Conservation (phyloP, 2,888 invertebrate genomes). For the Lissonota sp. region DNA sequence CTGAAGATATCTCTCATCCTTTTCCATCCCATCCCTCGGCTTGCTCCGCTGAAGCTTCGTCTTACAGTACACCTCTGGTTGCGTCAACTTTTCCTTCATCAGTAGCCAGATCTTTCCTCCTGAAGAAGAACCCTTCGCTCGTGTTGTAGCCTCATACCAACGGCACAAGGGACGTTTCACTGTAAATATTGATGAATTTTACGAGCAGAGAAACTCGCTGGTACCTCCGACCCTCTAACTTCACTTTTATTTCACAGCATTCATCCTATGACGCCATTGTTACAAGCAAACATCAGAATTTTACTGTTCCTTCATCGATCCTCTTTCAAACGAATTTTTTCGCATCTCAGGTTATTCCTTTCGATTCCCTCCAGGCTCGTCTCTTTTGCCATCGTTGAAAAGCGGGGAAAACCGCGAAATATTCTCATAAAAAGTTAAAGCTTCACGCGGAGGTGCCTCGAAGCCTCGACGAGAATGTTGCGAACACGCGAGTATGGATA, state of each 20-base stretch:
- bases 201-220: not conserved
- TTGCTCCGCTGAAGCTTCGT: conserved; percentile 50
- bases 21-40: conserved; percentile 61
- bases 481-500: conserved; percentile 14
- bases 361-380: not conserved
- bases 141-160: not conserved
- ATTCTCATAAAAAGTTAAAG: conserved; percentile 53
- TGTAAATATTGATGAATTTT: not conserved
- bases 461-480: conserved; percentile 36
- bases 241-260: too few species aligned
- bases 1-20: conserved; percentile 56
- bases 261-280: too few species aligned
- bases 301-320: too few species aligned
- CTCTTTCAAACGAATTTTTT: too few species aligned
- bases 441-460: conserved; percentile 33
- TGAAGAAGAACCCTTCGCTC: not conserved
- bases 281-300: too few species aligned
- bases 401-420: not conserved
- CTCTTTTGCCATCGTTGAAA: not conserved
- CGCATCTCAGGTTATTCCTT: not conserved
- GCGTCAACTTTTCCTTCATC: conserved; percentile 23
- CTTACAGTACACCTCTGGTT: conserved; percentile 27
- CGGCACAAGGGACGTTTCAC: not conserved
- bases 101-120: conserved; percentile 24
- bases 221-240: too few species aligned